Evolutionary conservation across 2,113 vertebrate genomes (phyloP).

Genomic region (Leptobrachium ailaonicum): DNA sequence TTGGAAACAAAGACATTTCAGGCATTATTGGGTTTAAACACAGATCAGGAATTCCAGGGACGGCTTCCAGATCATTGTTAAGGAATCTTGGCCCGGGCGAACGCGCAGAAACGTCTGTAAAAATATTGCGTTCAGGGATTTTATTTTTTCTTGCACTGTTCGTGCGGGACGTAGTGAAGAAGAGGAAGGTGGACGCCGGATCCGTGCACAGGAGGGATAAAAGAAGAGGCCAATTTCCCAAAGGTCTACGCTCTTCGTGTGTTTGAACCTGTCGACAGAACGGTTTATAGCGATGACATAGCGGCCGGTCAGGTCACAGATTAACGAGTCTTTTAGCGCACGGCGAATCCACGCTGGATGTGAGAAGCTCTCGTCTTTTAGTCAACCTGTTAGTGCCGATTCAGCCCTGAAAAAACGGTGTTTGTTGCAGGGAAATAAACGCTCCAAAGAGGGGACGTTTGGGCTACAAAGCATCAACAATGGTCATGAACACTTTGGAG

Average conservation of each 20-base stretch:
- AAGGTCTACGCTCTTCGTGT: neutral
- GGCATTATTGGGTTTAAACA: conserved; percentile 22
- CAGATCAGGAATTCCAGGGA: conserved; percentile 15
- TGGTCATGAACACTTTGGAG: too few species aligned
- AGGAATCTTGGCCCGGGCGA: neutral
- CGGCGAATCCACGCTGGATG: conserved; percentile 19
- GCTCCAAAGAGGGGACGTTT: too few species aligned
- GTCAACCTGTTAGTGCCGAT: neutral
- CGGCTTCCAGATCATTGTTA: neutral
- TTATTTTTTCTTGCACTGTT: neutral
- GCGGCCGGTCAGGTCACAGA: conserved; percentile 18
- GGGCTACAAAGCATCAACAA: too few species aligned
- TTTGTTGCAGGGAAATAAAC: too few species aligned
- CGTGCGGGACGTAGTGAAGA: neutral
- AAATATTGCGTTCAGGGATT: neutral
- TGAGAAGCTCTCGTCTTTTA: neutral
- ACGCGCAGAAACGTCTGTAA: neutral
- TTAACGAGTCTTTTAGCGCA: conserved; percentile 37
- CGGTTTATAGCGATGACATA: conserved; percentile 24
- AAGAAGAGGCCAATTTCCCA: conserved; percentile 2
- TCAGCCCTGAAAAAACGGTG: too few species aligned
- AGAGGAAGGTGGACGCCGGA: neutral
- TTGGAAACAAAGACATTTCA: conserved; percentile 37
- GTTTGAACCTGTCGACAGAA: conserved; percentile 31
- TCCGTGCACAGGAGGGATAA: neutral